These are phyloP conservation scores for Andrena dorsata DNA, from an alignment of 2,888 invertebrate genomes.

Conservation along the genomic window DNA sequence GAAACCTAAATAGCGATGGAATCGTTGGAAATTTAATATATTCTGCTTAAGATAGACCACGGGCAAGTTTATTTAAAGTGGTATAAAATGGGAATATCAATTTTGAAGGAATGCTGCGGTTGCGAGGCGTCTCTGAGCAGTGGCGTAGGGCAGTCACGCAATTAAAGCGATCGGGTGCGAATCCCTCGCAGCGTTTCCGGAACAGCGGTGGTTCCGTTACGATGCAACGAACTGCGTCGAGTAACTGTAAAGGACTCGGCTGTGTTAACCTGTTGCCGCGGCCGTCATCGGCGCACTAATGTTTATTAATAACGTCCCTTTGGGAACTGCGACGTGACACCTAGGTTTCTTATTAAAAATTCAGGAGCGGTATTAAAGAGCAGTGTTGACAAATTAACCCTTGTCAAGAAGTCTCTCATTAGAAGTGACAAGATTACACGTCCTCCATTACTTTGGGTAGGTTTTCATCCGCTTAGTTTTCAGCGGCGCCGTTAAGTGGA, in stretches of 20 bases:
- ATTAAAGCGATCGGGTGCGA: constrained; percentile 61
- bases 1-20: too few relatives aligned
- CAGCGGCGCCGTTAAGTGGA: too few relatives aligned
- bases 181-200: constrained; percentile 64
- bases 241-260: constrained; percentile 73
- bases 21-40: too few relatives aligned
- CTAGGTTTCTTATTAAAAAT: background rate
- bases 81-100: too few relatives aligned
- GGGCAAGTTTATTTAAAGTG: too few relatives aligned
- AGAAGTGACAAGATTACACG: background rate
- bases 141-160: constrained; percentile 41
- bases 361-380: background rate
- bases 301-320: constrained; percentile 33
- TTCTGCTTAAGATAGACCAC: too few relatives aligned
- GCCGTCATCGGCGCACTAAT: constrained; percentile 18
- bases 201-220: constrained; percentile 69
- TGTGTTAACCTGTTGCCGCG: constrained; percentile 63
- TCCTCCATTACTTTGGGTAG: background rate
- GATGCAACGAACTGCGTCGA: constrained; percentile 70
- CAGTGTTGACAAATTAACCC: background rate
- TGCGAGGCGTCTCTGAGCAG: background rate
- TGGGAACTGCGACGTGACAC: background rate
- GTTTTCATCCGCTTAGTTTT: too few relatives aligned
- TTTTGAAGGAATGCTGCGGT: too few relatives aligned
- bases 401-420: background rate